Conservation (phyloP, 2,888 invertebrate genomes). For the Poecilobothrus nobilitatus region DNA sequence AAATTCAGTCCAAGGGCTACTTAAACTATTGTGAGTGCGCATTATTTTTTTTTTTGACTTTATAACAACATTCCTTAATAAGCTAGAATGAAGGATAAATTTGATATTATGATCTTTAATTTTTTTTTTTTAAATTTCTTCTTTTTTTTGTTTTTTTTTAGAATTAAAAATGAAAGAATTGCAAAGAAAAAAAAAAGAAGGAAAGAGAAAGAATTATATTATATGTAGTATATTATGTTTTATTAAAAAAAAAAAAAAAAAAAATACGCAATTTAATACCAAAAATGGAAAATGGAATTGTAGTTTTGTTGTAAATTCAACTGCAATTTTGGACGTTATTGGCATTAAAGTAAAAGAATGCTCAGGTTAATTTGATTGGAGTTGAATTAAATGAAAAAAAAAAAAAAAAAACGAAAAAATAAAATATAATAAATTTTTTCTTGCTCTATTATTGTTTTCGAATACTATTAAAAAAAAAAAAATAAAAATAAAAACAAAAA, state of each 20-base stretch:
- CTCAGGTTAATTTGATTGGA: not conserved
- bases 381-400: not conserved
- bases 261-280: not conserved
- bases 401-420: not conserved
- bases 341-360: not conserved
- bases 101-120: not conserved
- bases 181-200: not conserved
- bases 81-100: slow-evolving; percentile 6
- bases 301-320: not conserved
- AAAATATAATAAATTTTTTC: not conserved
- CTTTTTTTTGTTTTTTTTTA: not conserved
- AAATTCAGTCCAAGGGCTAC: not conserved
- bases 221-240: not conserved
- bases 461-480: not conserved
- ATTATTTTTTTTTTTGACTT: not conserved
- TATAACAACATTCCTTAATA: slow-evolving; percentile 1
- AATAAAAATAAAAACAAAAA: not conserved
- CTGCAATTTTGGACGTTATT: not conserved
- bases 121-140: not conserved
- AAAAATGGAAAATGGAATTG: not conserved
- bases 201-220: not conserved
- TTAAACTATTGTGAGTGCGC: not conserved
- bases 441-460: not conserved
- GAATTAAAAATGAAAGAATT: not conserved
- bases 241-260: not conserved